Evolutionary conservation across 2,797 vertebrate species (phyloP), one percentile per base, ranked within the genome.

Genomic region (Oceanodroma leucorhoa): DNA sequence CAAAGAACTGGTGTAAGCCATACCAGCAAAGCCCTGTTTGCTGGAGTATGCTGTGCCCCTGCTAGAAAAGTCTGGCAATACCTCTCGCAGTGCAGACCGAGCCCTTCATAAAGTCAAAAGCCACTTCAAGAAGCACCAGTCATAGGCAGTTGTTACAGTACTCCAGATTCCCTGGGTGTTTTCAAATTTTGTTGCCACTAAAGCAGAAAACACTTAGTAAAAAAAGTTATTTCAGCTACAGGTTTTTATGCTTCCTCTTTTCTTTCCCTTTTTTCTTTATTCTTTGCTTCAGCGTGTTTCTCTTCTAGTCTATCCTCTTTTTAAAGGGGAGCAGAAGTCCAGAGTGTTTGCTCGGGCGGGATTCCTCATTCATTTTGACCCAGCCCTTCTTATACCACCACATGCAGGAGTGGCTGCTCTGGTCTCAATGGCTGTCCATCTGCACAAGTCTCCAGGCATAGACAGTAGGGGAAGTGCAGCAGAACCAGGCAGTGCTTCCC

Each of bases 341-440:
- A 45, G 12, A 5, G 6, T 57, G n/a, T 29, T 78, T 53, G 38
- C 38, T 65, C 1, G 2, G 19, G 48, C 1, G 10, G 15, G 15
- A 73, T 40, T 76, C 22, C 21, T 72, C 60, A 48, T 6, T 32
- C 23, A 14, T 36, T 81, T 48, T 55, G 11, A 61, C 29, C 11
- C 10, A 1, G 14, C 12, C 13, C 16, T 55, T 70, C 55, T 66
- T 48, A 23, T 4, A 20, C 14, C 23, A 7, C n/a, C 23, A 7
- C n/a, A 30, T 1, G 0, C 9, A 79, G 62, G 41, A 58, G n/a
- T 1, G 2, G 30, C 30, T 1, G 2, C 51, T 58, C 18, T 2
- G 1, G 6, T 38, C 21, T 27, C 58, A 50, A 0, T 0, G 5
- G 10, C 6, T 67, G 55, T 36, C 38, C 19, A 18, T 7, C 58